Base-by-base conservation (phyloP, 2,888 invertebrate genomes). In the Orthosia incerta region DNA sequence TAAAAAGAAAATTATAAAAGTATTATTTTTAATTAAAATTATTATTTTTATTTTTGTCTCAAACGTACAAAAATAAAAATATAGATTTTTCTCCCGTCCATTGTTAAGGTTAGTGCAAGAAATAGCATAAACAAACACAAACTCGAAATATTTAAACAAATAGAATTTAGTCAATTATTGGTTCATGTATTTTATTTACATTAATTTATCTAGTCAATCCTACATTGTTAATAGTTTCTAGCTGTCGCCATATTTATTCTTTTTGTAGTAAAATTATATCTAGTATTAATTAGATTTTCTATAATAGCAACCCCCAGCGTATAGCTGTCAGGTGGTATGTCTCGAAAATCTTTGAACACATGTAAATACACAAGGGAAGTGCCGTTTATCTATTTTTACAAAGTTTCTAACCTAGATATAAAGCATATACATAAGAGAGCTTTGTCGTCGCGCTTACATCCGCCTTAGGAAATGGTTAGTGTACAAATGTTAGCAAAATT, bases 371-470 rank as follows among this genome's bases (percentile, higher is more conserved):
- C 1, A 15, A n/a, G 51, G 71, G 61, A 31, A 7, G 51, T 61
- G 53, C 62, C 82, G 84, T 85, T 85, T 80, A 85, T 78, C 62
- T 82, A 85, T 85, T 83, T 87, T 86, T 75, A 68, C 78, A 80
- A 60, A 68, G 71, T 78, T 77, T 82, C 78, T 87, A 82, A 87
- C 80, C 66, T 87, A 84, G 82, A 66, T 85, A 20, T 83, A 81
- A 72, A 74, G 63, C 74, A 75, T 59, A 73, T 87, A 86, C 77
- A 63, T 86, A 81, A 76, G 71, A 23, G 51, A 71, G 86, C 86
- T 85, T 86, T 59, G 57, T 45, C 59, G 84, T 82, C 84, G 84
- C 82, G 87, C 72, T 85, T 74, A 63, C 84, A 82, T 80, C 75
- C 59, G 74, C 59, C 57, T 71, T 80, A 84, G 82, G 80, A 71